Evolutionary conservation across 1,140 invertebrate species (phyloP).

Genomic region (Bacillus rossius): DNA sequence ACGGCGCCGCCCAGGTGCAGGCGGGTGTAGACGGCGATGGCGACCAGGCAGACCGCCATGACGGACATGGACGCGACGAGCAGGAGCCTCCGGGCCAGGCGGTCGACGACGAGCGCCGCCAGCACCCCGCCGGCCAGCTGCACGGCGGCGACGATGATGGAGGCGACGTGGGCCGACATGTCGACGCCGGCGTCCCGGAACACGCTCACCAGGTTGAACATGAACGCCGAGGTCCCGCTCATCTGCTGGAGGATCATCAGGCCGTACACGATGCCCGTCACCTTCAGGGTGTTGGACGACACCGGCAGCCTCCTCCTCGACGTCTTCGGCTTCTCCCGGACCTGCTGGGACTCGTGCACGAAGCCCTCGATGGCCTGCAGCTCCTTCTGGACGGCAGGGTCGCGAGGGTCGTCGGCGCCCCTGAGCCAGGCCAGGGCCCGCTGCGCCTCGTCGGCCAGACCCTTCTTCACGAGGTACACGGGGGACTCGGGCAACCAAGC

Average conservation of each 20-base stretch:
- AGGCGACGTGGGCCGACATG: no score
- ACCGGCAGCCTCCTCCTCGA: no score
- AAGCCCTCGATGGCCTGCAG: neutral
- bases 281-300: no score
- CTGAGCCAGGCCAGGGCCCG: conserved; percentile 30
- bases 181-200: no score
- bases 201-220: no score
- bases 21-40: conserved; percentile 72
- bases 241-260: no score
- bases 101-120: conserved; percentile 65
- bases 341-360: neutral
- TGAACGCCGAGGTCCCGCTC: no score
- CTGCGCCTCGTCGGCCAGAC: conserved; percentile 19
- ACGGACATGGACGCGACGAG: conserved; percentile 60
- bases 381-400: neutral
- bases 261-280: no score
- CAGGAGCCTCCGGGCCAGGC: conserved; percentile 66
- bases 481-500: conserved; percentile 46
- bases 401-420: conserved; percentile 19
- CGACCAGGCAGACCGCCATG: conserved; percentile 61
- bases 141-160: no score
- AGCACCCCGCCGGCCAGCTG: neutral
- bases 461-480: conserved; percentile 24
- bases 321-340: neutral
- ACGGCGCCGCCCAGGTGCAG: conserved; percentile 39